Percentiles rank a stretch among this genome's conserved stretches.
These are phyloP conservation scores for Eilema griseolum DNA, from an alignment of 2,888 invertebrate genomes.

Conservation along the genomic window DNA sequence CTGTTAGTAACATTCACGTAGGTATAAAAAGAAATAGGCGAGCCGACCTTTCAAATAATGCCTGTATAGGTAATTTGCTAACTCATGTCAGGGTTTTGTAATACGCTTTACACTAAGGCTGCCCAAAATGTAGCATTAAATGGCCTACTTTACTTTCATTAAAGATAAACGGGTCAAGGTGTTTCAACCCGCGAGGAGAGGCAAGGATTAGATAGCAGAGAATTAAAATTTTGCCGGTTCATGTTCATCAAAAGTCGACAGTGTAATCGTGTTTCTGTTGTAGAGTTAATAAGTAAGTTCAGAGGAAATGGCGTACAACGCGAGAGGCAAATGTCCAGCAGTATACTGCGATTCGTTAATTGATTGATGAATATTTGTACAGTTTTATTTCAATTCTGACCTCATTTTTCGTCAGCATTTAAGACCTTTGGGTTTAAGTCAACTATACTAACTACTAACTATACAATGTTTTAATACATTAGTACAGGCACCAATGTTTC, in stretches of 20 bases:
- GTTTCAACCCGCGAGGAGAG: background rate
- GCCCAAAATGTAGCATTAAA: background rate
- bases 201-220: background rate
- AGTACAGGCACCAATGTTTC: no score
- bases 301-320: no score
- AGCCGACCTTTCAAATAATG: background rate
- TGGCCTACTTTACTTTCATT: background rate
- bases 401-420: no score
- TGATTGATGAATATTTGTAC: no score
- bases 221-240: background rate
- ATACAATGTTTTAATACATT: no score
- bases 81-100: background rate
- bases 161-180: constrained; percentile 4
- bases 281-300: background rate
- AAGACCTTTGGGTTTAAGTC: no score
- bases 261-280: background rate
- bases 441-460: no score
- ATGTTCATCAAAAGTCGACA: background rate
- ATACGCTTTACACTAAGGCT: background rate
- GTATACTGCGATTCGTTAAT: no score
- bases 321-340: no score
- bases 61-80: background rate
- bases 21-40: background rate
- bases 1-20: background rate
- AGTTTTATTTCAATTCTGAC: background rate